A percentile compares a stretch with the other conserved stretches of the same genome.
These are phyloP conservation scores for Xyrauchen texanus DNA, from an alignment of 2,113 vertebrate genomes.

Conservation along the genomic window DNA sequence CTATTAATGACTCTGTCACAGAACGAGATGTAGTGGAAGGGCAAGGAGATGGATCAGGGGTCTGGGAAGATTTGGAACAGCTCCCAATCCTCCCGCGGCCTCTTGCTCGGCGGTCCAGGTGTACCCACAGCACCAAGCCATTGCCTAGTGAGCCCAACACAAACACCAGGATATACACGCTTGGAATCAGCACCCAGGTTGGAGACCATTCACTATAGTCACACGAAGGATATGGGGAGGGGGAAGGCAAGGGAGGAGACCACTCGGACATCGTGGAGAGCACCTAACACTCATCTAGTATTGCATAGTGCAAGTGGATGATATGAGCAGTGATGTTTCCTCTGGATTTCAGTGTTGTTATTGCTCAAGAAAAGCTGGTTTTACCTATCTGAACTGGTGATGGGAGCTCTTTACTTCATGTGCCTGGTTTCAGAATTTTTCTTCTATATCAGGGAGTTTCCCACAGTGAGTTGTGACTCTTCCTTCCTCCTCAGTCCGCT, in stretches of 20 bases:
- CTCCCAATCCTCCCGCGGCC: not conserved
- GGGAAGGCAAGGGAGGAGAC: slow-evolving; percentile 54
- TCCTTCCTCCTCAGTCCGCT: not conserved
- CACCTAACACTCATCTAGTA: not conserved
- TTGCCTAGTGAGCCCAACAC: slow-evolving; percentile 87
- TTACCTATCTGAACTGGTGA: not conserved
- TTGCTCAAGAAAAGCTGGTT: no score
- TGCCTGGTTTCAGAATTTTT: no score
- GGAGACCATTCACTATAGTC: slow-evolving; percentile 82
- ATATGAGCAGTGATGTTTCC: not conserved
- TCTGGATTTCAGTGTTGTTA: not conserved
- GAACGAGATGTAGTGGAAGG: slow-evolving; percentile 72
- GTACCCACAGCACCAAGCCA: slow-evolving; percentile 84
- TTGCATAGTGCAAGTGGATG: not conserved
- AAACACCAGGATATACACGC: slow-evolving; percentile 88
- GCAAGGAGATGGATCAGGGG: slow-evolving; percentile 61
- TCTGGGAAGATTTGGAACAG: slow-evolving; percentile 24
- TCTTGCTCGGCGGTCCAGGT: slow-evolving; percentile 58
- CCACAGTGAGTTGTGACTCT: no score
- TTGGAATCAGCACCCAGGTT: slow-evolving; percentile 83
- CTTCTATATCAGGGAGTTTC: no score
- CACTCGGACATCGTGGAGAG: slow-evolving; percentile 39
- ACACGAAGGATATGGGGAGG: slow-evolving; percentile 63
- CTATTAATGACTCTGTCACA: slow-evolving; percentile 87
- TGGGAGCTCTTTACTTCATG: not conserved